phyloP scores from a whole-genome alignment of 2,888 invertebrate species.

The Volucella inanis region DNA sequence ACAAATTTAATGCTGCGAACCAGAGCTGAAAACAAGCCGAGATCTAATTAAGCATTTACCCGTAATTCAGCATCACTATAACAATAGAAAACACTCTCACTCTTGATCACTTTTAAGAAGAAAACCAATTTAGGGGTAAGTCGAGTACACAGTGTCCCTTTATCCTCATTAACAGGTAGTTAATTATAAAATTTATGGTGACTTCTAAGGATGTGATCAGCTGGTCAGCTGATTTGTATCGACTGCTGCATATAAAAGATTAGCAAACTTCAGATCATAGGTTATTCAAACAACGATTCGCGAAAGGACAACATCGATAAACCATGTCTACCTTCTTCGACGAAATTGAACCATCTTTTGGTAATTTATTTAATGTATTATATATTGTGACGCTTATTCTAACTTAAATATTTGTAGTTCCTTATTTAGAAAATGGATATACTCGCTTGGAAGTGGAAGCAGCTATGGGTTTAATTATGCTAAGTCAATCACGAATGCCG shows the following conservation, averaged over 20 bases:
- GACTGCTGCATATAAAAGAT: neutral
- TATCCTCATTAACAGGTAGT: too few species aligned
- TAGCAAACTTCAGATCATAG: neutral
- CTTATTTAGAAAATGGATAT: slow-evolving; percentile 22
- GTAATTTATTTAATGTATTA: neutral
- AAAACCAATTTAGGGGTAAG: too few species aligned
- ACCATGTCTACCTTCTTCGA: slow-evolving; percentile 32
- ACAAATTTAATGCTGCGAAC: too few species aligned
- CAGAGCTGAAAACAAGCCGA: too few species aligned
- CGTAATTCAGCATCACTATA: too few species aligned
- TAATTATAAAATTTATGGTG: too few species aligned
- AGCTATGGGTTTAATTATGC: slow-evolving; percentile 46
- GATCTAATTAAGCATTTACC: too few species aligned
- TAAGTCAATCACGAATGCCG: slow-evolving; percentile 17
- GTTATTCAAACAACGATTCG: neutral
- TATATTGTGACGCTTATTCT: neutral
- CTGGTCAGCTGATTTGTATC: too few species aligned
- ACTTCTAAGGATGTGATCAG: too few species aligned
- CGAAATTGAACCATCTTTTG: slow-evolving; percentile 30
- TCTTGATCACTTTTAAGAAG: too few species aligned
- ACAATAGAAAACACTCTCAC: too few species aligned
- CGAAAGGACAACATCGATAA: neutral
- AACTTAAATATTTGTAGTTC: slow-evolving; percentile 15
- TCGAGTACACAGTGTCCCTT: too few species aligned
- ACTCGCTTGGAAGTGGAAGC: slow-evolving; percentile 49